phyloP scores from a whole-genome alignment of 2,797 vertebrate species.

The Neosilurus hyrtlii region DNA sequence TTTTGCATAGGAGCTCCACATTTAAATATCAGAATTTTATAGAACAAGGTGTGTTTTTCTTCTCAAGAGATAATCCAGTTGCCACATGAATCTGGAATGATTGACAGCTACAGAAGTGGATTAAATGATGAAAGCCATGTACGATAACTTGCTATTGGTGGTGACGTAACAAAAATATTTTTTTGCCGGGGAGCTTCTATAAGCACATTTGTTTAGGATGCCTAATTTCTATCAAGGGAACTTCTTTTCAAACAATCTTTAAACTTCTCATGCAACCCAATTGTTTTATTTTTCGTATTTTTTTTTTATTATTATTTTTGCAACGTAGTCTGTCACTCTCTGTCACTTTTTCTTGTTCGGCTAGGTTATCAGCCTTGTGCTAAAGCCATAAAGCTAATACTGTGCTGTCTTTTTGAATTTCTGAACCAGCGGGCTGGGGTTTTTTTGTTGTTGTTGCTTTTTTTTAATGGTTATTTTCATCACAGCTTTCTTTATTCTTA shows the following conservation, averaged over 20 bases:
- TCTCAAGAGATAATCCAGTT: background rate
- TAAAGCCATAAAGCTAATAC: background rate
- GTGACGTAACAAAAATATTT: background rate
- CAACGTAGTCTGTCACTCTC: constrained; percentile 13
- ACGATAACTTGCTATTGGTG: background rate
- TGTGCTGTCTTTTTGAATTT: constrained; percentile 48
- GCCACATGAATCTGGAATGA: background rate
- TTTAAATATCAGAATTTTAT: background rate
- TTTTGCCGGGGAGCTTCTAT: background rate
- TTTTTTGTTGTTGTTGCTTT: background rate
- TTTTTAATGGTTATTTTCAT: background rate
- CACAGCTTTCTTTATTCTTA: background rate
- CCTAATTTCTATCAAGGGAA: background rate
- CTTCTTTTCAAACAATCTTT: background rate
- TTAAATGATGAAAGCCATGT: background rate
- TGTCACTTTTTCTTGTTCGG: background rate
- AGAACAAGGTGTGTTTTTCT: background rate
- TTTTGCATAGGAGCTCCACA: background rate
- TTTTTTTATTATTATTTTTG: background rate
- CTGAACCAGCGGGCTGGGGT: constrained; percentile 72
- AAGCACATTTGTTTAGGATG: background rate
- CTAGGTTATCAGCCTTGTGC: background rate
- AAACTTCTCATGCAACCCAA: background rate
- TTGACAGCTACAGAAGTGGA: background rate
- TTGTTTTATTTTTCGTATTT: no score